Evolutionary conservation across 2,888 invertebrate species (phyloP).

Genomic region (Sesia bembeciformis): DNA sequence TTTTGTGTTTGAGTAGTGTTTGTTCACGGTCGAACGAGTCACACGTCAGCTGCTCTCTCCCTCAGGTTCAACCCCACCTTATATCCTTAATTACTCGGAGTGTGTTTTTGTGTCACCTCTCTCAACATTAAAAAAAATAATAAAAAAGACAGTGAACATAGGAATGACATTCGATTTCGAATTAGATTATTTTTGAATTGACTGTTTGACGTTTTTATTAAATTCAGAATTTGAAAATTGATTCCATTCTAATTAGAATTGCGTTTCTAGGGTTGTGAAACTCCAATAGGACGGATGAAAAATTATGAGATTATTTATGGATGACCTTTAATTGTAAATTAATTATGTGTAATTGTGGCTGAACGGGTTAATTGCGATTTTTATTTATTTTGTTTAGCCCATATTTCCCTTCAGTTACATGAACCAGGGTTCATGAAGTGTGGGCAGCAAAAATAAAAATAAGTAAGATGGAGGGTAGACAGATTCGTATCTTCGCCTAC

Average conservation of each 20-base stretch:
- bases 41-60: conserved; percentile 44
- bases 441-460: no score
- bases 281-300: no score
- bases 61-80: conserved; percentile 32
- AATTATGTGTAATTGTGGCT: no score
- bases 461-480: no score
- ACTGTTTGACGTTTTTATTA: no score
- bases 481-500: no score
- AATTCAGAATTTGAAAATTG: no score
- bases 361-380: background rate
- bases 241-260: no score
- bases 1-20: conserved; percentile 29
- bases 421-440: no score
- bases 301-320: background rate
- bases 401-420: background rate
- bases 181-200: background rate
- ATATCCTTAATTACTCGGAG: conserved; percentile 49
- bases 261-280: no score
- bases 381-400: background rate
- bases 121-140: conserved; percentile 22
- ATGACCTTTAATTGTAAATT: background rate
- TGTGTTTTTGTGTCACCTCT: conserved; percentile 56
- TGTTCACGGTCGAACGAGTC: conserved; percentile 28
- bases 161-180: background rate
- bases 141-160: conserved; percentile 1